Evolutionary conservation across 2,797 vertebrate species (phyloP).

Genomic region (Scarus forsteni): DNA sequence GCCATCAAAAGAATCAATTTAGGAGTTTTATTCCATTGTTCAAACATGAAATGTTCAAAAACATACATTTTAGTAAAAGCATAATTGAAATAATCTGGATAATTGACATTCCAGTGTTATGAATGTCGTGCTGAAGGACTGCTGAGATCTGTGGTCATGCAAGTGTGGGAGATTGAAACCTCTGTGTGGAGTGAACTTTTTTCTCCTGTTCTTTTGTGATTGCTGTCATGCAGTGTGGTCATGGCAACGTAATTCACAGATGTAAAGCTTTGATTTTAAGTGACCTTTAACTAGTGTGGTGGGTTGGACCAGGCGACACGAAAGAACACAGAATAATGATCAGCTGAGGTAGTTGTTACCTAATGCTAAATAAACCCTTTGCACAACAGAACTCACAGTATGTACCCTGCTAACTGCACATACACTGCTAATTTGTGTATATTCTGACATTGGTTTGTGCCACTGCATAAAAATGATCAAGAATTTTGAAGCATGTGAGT

Average conservation of each 20-base stretch:
- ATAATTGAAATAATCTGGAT: neutral
- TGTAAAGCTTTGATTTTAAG: slow-evolving; percentile 16
- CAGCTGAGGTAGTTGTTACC: neutral
- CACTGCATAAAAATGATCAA: slow-evolving; percentile 16
- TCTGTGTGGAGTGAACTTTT: slow-evolving; percentile 2
- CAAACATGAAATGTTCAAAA: too few species aligned
- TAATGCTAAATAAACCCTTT: slow-evolving; percentile 9
- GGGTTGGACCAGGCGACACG: neutral
- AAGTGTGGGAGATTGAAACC: neutral
- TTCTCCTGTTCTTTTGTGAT: slow-evolving; percentile 1
- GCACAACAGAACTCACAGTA: neutral
- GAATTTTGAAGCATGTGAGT: neutral
- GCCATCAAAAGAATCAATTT: too few species aligned
- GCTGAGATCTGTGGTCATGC: slow-evolving; percentile 8
- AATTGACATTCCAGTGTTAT: neutral
- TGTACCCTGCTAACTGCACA: slow-evolving; percentile 16
- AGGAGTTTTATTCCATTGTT: too few species aligned
- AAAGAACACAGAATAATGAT: neutral
- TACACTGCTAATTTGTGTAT: slow-evolving; percentile 14
- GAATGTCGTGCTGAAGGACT: neutral
- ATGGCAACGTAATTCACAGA: slow-evolving; percentile 39
- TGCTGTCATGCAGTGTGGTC: slow-evolving; percentile 31
- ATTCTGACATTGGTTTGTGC: neutral
- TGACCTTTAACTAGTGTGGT: slow-evolving; percentile 22
- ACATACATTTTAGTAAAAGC: neutral